A percentile compares a stretch with the other conserved stretches of the same genome.
phyloP scores from a whole-genome alignment of 2,888 invertebrate genomes.

The Osmoderma eremita region DNA sequence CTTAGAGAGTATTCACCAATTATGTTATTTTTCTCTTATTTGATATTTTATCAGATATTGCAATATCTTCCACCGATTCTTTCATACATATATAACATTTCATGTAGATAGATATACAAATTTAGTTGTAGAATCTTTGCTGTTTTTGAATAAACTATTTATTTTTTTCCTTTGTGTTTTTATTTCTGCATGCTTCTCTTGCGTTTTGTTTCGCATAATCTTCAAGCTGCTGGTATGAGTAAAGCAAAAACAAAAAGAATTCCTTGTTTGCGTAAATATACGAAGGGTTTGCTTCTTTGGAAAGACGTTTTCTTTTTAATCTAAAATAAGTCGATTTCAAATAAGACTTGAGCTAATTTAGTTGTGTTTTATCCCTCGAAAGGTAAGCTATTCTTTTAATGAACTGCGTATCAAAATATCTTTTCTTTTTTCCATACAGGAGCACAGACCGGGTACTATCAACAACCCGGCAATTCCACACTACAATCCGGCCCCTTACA shows the following conservation, averaged over 20 bases:
- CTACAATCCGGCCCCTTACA: conserved; percentile 61
- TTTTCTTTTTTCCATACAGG: conserved; percentile 57
- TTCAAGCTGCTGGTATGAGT: not conserved
- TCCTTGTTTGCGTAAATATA: too few relatives aligned
- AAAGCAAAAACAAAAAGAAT: not conserved
- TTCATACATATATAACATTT: conserved; percentile 5
- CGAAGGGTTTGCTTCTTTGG: too few relatives aligned
- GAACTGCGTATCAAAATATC: not conserved
- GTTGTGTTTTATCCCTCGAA: too few relatives aligned
- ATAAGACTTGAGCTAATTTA: too few relatives aligned
- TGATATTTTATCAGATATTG: conserved; percentile 10
- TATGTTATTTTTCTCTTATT: not conserved
- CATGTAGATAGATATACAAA: conserved; percentile 27
- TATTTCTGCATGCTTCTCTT: conserved; percentile 39
- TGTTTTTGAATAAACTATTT: conserved; percentile 40
- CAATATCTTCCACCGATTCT: not conserved
- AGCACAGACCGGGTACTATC: conserved; percentile 65
- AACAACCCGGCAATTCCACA: conserved; percentile 64
- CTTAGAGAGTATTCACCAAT: not conserved
- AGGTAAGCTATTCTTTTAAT: conserved; percentile 23
- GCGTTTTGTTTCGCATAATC: not conserved
- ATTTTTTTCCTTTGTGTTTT: conserved; percentile 42
- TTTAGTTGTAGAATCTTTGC: conserved; percentile 33
- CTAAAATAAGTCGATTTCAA: too few relatives aligned
- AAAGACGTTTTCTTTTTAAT: too few relatives aligned